Evolutionary conservation across 2,113 vertebrate genomes (phyloP).

Genomic region (Xiphophorus couchianus): DNA sequence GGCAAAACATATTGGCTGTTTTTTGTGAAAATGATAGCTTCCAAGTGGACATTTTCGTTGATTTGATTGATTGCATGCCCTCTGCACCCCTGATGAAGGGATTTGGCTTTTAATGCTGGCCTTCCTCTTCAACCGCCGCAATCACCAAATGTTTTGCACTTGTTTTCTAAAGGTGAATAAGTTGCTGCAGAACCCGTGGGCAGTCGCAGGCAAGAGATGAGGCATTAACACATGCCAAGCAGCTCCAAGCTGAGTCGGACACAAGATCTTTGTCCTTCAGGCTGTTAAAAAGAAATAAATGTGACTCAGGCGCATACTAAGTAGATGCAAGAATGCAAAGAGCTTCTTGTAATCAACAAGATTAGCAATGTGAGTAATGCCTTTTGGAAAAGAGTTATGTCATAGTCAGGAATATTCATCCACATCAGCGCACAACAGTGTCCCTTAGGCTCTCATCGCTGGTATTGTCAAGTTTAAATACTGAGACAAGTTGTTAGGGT

Average conservation of each 20-base stretch:
- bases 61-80: conserved; percentile 24
- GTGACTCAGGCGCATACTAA: conserved; percentile 5
- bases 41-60: conserved; percentile 22
- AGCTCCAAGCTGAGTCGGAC: conserved; percentile 5
- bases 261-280: conserved; percentile 25
- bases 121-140: conserved; percentile 21
- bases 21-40: not conserved
- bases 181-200: conserved; percentile 7
- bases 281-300: conserved; percentile 6
- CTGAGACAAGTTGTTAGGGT: not conserved
- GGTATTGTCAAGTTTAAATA: not conserved
- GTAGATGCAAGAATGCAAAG: conserved; percentile 6
- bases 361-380: not conserved
- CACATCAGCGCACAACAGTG: not conserved
- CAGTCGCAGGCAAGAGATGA: conserved; percentile 31
- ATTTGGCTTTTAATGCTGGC: conserved; percentile 47
- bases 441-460: not conserved
- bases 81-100: conserved; percentile 31
- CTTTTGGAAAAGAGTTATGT: not conserved
- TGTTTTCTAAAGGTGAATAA: conserved; percentile 43
- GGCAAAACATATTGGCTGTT: conserved; percentile 19
- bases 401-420: not conserved
- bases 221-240: conserved; percentile 23
- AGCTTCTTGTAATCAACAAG: conserved; percentile 17
- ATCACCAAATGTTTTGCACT: conserved; percentile 44